Evolutionary conservation across 2,888 invertebrate species (phyloP).

Genomic region (Trypoxylon attenuatum): DNA sequence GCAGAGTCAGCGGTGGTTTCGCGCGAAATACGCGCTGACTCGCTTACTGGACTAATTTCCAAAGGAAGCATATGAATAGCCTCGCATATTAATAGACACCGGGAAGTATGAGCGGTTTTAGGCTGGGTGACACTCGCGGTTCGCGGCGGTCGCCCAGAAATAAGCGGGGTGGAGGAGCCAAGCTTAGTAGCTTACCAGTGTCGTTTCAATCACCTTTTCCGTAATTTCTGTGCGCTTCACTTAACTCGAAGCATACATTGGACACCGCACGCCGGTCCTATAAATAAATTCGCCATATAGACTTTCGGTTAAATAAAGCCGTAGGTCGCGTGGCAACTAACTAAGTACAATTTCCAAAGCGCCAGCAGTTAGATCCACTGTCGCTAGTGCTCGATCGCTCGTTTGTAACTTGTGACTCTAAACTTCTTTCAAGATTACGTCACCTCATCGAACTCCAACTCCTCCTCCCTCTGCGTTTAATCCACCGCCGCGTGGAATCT

Average conservation of each 20-base stretch:
- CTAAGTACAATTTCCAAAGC: conserved; percentile 7
- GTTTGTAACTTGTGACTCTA: no score
- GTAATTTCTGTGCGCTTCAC: conserved; percentile 3
- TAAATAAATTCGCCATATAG: conserved; percentile 30
- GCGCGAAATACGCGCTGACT: no score
- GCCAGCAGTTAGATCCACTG: no score
- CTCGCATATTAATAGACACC: background rate
- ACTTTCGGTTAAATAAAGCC: conserved; percentile 38
- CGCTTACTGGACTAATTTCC: no score
- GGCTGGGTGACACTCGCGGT: background rate
- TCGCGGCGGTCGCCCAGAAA: background rate
- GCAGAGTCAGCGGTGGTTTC: no score
- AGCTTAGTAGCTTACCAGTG: background rate
- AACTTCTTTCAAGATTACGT: no score
- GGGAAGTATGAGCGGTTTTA: background rate
- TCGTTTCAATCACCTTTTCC: conserved; percentile 10
- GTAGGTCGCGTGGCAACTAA: conserved; percentile 4
- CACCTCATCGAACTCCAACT: no score
- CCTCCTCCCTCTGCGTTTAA: no score
- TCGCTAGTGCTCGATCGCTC: no score
- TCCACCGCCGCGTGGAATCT: no score
- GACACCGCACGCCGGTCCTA: background rate
- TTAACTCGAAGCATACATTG: conserved; percentile 23
- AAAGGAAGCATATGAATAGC: no score
- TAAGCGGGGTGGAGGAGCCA: background rate